These are phyloP conservation scores for Alitta virens DNA, from an alignment of 2,888 invertebrate genomes.

Conservation along the genomic window DNA sequence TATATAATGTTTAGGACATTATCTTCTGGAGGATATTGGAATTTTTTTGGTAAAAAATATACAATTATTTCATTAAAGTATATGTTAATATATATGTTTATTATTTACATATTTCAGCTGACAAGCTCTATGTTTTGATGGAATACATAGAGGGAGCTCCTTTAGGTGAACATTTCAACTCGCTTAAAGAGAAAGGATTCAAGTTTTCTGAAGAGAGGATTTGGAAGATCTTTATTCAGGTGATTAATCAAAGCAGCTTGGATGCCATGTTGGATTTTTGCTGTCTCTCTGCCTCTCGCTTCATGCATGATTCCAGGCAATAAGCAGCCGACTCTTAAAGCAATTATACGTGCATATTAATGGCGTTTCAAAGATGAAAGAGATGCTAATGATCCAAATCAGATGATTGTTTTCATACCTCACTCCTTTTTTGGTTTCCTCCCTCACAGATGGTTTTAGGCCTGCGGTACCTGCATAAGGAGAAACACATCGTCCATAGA, in stretches of 20 bases:
- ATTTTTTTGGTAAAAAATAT: too few relatives aligned
- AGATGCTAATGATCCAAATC: too few relatives aligned
- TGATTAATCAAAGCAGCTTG: slow-evolving; percentile 21
- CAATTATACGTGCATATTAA: too few relatives aligned
- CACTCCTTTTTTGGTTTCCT: slow-evolving; percentile 32
- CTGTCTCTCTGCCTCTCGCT: too few relatives aligned
- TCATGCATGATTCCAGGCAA: too few relatives aligned
- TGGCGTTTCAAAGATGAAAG: too few relatives aligned
- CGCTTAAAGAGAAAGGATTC: slow-evolving; percentile 56
- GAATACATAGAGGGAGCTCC: slow-evolving; percentile 59
- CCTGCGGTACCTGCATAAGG: slow-evolving; percentile 59
- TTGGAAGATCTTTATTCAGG: slow-evolving; percentile 59
- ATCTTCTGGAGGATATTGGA: too few relatives aligned
- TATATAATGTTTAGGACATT: too few relatives aligned
- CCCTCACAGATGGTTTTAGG: slow-evolving; percentile 58
- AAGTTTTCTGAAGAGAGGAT: slow-evolving; percentile 55
- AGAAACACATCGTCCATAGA: slow-evolving; percentile 57
- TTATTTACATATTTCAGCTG: slow-evolving; percentile 35
- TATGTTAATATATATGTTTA: background rate
- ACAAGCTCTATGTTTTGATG: slow-evolving; percentile 59
- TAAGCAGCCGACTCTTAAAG: too few relatives aligned
- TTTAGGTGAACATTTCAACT: slow-evolving; percentile 57
- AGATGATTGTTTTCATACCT: too few relatives aligned
- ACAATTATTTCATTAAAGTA: background rate
- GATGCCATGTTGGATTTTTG: too few relatives aligned